These are phyloP conservation scores for Aspidiotus rigidus DNA, from an alignment of 2,888 invertebrate species.

Conservation along the genomic window DNA sequence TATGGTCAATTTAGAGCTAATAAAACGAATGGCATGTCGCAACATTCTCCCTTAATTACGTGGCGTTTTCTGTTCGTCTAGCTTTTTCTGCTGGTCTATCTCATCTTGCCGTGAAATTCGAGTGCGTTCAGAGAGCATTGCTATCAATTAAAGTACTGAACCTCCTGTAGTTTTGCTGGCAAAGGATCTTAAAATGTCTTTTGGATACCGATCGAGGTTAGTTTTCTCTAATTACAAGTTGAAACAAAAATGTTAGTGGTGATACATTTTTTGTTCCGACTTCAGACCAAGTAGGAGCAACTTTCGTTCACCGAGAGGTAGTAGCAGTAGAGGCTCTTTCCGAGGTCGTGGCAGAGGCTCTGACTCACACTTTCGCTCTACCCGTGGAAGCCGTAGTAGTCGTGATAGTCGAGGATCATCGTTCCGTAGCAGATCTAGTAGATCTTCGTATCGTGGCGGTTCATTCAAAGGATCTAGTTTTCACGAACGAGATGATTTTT, in stretches of 20 bases:
- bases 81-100: too few species aligned
- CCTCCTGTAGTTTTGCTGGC: too few species aligned
- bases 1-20: too few species aligned
- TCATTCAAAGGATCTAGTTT: slow-evolving; percentile 16
- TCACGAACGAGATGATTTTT: slow-evolving; percentile 6
- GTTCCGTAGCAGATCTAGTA: neutral
- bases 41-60: too few species aligned
- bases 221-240: neutral
- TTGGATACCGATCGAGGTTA: slow-evolving; percentile 3
- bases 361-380: slow-evolving; percentile 9
- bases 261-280: neutral
- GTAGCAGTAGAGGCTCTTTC: slow-evolving; percentile 1
- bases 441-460: neutral
- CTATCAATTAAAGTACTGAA: too few species aligned
- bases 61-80: too few species aligned
- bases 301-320: slow-evolving; percentile 17
- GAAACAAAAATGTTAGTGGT: neutral
- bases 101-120: too few species aligned
- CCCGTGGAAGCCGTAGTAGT: neutral
- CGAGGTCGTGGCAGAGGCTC: slow-evolving; percentile 21
- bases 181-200: neutral
- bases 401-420: slow-evolving; percentile 14
- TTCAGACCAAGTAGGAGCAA: slow-evolving; percentile 1
- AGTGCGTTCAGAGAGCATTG: too few species aligned
- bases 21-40: too few species aligned